phyloP scores from a whole-genome alignment of 2,797 vertebrate species.

The Salarias fasciatus region DNA sequence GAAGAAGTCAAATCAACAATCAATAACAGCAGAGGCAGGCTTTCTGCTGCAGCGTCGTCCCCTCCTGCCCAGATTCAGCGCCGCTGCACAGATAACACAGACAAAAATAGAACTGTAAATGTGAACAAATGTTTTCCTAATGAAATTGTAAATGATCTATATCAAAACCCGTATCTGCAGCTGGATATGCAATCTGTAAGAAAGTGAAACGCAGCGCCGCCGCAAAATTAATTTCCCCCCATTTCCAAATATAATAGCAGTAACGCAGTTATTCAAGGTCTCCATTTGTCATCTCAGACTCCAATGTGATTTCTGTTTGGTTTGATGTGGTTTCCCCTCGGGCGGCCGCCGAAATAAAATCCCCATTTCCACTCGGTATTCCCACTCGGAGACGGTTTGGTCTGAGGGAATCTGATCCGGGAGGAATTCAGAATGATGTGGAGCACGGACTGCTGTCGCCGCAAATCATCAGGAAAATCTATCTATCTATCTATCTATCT shows the following conservation, averaged over 20 bases:
- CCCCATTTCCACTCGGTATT: conserved; percentile 56
- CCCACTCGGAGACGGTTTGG: conserved; percentile 43
- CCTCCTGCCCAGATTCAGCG: conserved; percentile 8
- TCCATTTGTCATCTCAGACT: conserved; percentile 73
- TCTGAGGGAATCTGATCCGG: conserved; percentile 56
- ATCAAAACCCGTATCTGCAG: conserved; percentile 48
- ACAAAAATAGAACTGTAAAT: conserved; percentile 36
- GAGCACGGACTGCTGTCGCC: conserved; percentile 19
- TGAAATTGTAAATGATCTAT: conserved; percentile 60
- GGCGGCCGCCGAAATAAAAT: conserved; percentile 74
- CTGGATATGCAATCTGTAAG: conserved; percentile 45
- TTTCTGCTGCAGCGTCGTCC: background rate
- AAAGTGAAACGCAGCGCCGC: conserved; percentile 56
- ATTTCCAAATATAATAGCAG: conserved; percentile 69
- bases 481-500: no score
- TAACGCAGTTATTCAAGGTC: conserved; percentile 70
- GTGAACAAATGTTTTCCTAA: conserved; percentile 47
- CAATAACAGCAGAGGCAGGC: no score
- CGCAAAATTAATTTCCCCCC: conserved; percentile 62
- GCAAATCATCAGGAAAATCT: conserved; percentile 21
- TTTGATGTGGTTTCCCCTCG: conserved; percentile 70
- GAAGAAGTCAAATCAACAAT: no score
- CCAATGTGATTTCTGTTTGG: conserved; percentile 72
- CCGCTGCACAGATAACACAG: conserved; percentile 21
- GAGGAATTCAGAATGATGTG: conserved; percentile 33